Evolutionary conservation across 2,888 invertebrate genomes (phyloP).

Genomic region (Pachydiplax longipennis): DNA sequence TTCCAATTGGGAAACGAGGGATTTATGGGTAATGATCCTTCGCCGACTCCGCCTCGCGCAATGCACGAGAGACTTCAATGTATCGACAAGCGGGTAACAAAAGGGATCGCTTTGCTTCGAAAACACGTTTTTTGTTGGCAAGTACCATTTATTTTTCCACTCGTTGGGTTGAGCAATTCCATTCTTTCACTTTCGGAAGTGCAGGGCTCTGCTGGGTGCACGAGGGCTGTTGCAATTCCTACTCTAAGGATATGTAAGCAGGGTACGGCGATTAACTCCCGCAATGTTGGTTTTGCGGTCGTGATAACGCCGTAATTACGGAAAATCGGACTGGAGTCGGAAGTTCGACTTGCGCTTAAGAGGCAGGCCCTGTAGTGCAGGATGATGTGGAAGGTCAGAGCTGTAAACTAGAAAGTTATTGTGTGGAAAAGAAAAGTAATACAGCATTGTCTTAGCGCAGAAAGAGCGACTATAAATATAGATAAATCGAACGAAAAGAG

Average conservation of each 20-base stretch:
- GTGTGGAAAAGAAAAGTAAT: too few species aligned
- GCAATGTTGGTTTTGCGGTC: not conserved
- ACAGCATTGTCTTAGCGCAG: too few species aligned
- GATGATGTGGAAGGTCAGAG: too few species aligned
- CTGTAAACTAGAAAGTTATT: too few species aligned
- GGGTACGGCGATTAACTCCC: not conserved
- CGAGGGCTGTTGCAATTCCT: not conserved
- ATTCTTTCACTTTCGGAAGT: not conserved
- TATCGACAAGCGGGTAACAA: not conserved
- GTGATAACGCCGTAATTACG: too few species aligned
- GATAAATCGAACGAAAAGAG: too few species aligned
- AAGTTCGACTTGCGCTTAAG: too few species aligned
- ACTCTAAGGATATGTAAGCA: not conserved
- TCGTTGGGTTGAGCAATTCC: not conserved
- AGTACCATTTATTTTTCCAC: not conserved
- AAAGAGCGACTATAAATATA: too few species aligned
- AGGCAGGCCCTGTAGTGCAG: too few species aligned
- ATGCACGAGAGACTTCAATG: not conserved
- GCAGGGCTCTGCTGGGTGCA: not conserved
- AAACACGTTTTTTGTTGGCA: not conserved
- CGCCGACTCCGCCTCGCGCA: not conserved
- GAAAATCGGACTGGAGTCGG: too few species aligned
- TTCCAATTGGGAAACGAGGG: not conserved
- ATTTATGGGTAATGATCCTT: constrained; percentile 35
- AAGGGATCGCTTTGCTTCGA: not conserved